Evolutionary conservation across 2,888 invertebrate species (phyloP), one percentile per base, ranked within the genome.

Genomic region (Lordiphosa fenestrarum): DNA sequence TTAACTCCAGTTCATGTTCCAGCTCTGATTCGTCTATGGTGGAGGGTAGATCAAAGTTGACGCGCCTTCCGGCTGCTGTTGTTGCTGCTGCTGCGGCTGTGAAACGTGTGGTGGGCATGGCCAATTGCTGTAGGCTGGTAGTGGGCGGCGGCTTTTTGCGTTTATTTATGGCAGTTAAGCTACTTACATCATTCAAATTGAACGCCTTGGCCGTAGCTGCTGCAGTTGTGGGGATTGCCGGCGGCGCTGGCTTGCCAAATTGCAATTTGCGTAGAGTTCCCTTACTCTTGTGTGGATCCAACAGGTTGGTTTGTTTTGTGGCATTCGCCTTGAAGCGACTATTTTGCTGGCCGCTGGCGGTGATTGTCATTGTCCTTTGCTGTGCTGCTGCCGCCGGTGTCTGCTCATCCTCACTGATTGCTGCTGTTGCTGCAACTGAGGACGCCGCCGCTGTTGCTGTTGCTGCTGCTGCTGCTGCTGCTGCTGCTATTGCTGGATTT

Each of bases 171-270:
- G 30, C 63, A 62, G 49, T 67, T 65, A 59, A 67, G 77, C 78
- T 83, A 83, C 78, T 78, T 78, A 80, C 77, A 78, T 83, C 83
- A 78, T 78, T 78, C 58, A 78, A 65, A 75, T 78, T 78, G 62
- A 83, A 80, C 67, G 81, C 77, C 71, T 76, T 66, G 42, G 60
- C 7, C 1, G 69, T 3, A 35, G 48, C 9, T 35, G 44, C 37
- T 53, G 30, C 10, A 58, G 58, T 42, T 13, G 50, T 15, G 39
- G 48, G 30, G 54, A 48, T 33, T 41, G 59, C 10, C 33, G 48
- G 4, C 59, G 53, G 2, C 53, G 63, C 10, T 63, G 64, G 53
- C 35, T 42, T 49, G n/a, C 30, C 58, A 50, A 64, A 61, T 42
- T 62, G 64, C 47, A 70, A 53, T 62, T 70, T 62, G 12, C 54